Base-by-base conservation (phyloP, 2,797 vertebrate genomes). In the Catamblyrhynchus diadema region DNA sequence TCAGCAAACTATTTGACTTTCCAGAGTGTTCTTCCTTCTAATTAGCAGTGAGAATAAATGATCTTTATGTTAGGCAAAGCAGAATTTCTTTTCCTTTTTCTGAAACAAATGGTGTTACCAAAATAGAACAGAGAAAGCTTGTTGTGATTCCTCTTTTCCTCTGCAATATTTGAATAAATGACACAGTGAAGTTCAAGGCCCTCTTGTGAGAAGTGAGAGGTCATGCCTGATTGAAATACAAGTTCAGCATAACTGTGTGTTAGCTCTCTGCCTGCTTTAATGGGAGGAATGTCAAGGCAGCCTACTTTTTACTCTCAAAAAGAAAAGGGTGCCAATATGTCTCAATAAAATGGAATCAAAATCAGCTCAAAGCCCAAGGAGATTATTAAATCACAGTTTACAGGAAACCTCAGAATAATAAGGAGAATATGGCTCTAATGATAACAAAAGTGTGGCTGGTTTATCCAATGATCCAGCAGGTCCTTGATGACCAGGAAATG, bases 201-300 rank as follows among this genome's bases (percentile, higher is more conserved):
- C 5, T 71, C 78, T 92, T 91, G 48, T 74, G 79, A 95, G 87
- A 79, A 78, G 81, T 62, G 78, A 86, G 89, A 83, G 94, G 72
- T 91, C 37, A 28, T 10, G n/a, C 41, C 66, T 91, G 59, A 81
- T 51, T 54, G 89, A 90, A 79, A 90, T 48, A 81, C 44, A 81
- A 47, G 66, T 81, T 86, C 61, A 56, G 45, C 80, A 9, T 33
- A 33, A 41, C 47, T 25, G 25, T 57, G 64, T 69, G 35, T 62
- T 72, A 86, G 39, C 44, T 85, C 57, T 74, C 61, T 81, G 50
- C 53, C 61, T 65, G 59, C 79, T 81, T 67, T 87, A 72, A 54
- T 69, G 50, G 32, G 41, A 72, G 37, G 32, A 47, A 83, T 86
- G 84, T 78, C 91, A 96, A 94, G 75, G 86, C 42, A 77, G 61